phyloP scores from a whole-genome alignment of 2,113 vertebrate genomes.

The Regulus satrapa region DNA sequence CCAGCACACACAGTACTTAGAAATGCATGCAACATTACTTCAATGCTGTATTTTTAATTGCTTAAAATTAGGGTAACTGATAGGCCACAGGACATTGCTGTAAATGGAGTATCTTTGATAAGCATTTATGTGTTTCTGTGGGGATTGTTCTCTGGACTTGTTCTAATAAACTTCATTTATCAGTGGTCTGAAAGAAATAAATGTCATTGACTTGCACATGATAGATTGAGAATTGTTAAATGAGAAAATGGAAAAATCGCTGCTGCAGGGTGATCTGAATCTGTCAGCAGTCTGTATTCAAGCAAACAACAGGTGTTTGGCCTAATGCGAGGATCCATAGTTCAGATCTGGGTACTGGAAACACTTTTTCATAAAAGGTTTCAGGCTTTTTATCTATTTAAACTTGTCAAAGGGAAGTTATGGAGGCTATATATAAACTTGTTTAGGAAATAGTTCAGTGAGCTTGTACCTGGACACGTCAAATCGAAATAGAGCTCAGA shows the following conservation, averaged over 20 bases:
- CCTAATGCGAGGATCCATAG: background rate
- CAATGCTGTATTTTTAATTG: background rate
- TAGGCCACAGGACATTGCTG: background rate
- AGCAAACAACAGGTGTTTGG: background rate
- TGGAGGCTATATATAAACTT: background rate
- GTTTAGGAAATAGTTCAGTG: background rate
- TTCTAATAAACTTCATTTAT: background rate
- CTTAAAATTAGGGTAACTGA: background rate
- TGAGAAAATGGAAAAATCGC: background rate
- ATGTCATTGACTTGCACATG: background rate
- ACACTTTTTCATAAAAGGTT: background rate
- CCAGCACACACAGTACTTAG: background rate
- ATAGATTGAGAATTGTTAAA: background rate
- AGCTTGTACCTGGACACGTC: background rate
- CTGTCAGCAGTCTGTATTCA: background rate
- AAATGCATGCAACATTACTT: background rate
- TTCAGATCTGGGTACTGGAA: background rate
- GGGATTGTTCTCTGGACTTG: background rate
- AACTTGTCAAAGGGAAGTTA: background rate
- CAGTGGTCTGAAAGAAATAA: background rate
- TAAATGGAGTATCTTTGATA: background rate
- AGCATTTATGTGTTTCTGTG: background rate
- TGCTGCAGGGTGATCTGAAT: background rate
- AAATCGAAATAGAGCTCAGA: background rate
- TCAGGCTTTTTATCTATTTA: background rate